Evolutionary conservation across 1,140 invertebrate genomes (phyloP), one percentile per base, ranked within the genome.

Genomic region (Tetragonula clypearis): DNA sequence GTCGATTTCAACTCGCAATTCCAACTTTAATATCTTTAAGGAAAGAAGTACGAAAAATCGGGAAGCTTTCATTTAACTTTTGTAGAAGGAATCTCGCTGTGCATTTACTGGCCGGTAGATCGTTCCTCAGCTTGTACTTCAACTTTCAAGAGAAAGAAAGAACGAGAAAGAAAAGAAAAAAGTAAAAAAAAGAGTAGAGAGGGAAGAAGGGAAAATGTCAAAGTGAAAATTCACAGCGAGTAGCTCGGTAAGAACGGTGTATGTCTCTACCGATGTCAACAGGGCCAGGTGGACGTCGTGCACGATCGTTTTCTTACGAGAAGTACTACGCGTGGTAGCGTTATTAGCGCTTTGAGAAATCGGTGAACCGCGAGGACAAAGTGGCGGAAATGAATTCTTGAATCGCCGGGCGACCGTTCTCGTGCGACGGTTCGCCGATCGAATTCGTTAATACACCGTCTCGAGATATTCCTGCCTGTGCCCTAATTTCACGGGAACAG

Each of bases 301-400:
- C 68, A 8, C 3, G 3, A 2, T 26, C 19, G 35, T 82, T 82
- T 75, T 82, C 80, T 65, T 65, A 19, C 56, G n/a, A 41, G 41
- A 15, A 30, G n/a, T 41, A n/a, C 53, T 62, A 74, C n/a, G 79
- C 19, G 6, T n/a, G 11, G 26, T 23, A 35, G 62, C 41, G 30
- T 30, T 30, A 8, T 49, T 49, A 8, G 8, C 41, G 30, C 62
- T 83, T 77, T 66, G 79, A 82, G n/a, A 68, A 83, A 83, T 83
- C 81, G 49, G 5, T 21, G 73, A 53, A 77, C 60, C 81, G 23
- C 73, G 19, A 77, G 62, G 26, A 68, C 81, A 77, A 68, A 77
- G 81, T 2, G 60, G 12, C 72, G 62, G 81, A 83, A 83, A 83
- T 83, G 69, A 77, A 68, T 83, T 77, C 73, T 77, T 49, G 49